Conservation (phyloP, 1,140 invertebrate genomes). For the Tachypleus tridentatus region DNA sequence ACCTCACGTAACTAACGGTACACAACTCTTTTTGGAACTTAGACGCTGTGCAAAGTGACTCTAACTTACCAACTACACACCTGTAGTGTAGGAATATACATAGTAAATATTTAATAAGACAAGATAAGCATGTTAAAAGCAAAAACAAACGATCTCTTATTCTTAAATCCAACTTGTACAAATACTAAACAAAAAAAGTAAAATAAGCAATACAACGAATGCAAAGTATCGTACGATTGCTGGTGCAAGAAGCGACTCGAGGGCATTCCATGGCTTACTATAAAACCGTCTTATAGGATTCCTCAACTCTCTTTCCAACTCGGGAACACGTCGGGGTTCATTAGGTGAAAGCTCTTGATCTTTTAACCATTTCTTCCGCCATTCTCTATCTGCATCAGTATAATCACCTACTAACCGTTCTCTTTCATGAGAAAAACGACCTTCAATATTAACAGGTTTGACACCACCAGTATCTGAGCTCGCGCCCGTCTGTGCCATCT, state of each 20-base stretch:
- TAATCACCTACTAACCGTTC: slow-evolving; percentile 61
- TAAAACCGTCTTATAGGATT: slow-evolving; percentile 69
- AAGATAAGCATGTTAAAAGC: too few relatives aligned
- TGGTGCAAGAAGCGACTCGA: slow-evolving; percentile 42
- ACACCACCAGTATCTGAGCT: slow-evolving; percentile 19
- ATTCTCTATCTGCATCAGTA: slow-evolving; percentile 65
- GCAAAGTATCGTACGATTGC: slow-evolving; percentile 31
- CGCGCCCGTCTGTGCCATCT: too few relatives aligned
- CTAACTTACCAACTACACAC: too few relatives aligned
- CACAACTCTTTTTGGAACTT: too few relatives aligned
- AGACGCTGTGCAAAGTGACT: too few relatives aligned
- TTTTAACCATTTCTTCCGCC: slow-evolving; percentile 66
- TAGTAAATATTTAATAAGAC: too few relatives aligned
- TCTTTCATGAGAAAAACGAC: slow-evolving; percentile 54
- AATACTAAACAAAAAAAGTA: too few relatives aligned
- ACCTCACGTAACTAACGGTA: too few relatives aligned
- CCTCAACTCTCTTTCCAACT: slow-evolving; percentile 50
- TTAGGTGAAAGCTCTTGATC: slow-evolving; percentile 59
- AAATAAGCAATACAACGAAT: too few relatives aligned
- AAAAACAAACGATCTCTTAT: too few relatives aligned
- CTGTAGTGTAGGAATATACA: too few relatives aligned
- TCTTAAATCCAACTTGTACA: too few relatives aligned
- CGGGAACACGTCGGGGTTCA: slow-evolving; percentile 53
- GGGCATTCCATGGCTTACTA: slow-evolving; percentile 50
- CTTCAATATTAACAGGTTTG: slow-evolving; percentile 56